Conservation (phyloP, 2,888 invertebrate species). For the Chymomyza amoena region DNA sequence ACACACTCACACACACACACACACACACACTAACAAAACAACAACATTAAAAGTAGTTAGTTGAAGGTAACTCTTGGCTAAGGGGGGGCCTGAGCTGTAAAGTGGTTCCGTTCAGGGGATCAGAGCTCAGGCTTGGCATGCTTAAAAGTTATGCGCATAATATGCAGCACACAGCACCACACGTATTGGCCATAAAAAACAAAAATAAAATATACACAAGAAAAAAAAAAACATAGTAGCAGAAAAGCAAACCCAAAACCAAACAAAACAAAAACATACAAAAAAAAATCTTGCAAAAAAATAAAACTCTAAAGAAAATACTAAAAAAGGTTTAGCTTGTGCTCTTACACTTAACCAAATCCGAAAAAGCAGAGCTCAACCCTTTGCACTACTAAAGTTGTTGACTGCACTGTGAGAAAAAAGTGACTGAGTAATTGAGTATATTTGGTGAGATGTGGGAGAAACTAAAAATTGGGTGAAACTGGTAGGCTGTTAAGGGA, state of each 20-base stretch:
- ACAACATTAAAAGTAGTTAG: not conserved
- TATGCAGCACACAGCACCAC: constrained; percentile 57
- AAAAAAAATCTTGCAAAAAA: constrained; percentile 50
- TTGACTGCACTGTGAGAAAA: not conserved
- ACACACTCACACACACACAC: constrained; percentile 18
- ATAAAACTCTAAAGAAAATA: constrained; percentile 60
- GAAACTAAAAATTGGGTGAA: too few species aligned
- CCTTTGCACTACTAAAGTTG: not conserved
- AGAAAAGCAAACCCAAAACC: not conserved
- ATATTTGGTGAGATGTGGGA: too few species aligned
- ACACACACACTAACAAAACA: constrained; percentile 8
- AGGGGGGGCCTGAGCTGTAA: too few species aligned
- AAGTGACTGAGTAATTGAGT: too few species aligned
- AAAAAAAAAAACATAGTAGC: not conserved
- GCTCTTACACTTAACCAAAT: not conserved
- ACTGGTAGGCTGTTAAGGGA: too few species aligned
- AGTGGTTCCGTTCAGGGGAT: too few species aligned
- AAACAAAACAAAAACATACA: constrained; percentile 15
- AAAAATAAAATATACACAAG: not conserved
- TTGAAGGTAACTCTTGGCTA: not conserved
- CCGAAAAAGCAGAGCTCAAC: not conserved
- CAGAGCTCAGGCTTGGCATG: constrained; percentile 15
- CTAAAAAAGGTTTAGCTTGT: constrained; percentile 10
- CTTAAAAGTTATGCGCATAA: constrained; percentile 64
- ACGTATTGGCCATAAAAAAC: constrained; percentile 66